These are phyloP conservation scores for Thamnaconus septentrionalis DNA, from an alignment of 2,113 vertebrate species.

Conservation along the genomic window DNA sequence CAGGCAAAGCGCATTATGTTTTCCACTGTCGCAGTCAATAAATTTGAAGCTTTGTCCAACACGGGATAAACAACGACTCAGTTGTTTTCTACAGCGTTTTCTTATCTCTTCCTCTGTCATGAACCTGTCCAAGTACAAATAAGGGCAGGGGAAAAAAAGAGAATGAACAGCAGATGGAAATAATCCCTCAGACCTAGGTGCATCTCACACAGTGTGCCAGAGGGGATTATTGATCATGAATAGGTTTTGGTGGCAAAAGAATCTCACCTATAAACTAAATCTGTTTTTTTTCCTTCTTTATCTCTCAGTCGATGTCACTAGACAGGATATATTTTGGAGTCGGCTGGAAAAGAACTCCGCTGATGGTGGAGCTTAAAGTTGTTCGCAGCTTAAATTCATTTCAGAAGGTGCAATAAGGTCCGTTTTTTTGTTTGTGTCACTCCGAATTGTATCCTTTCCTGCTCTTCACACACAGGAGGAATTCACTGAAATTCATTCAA, in stretches of 20 bases:
- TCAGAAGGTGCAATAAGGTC: no score
- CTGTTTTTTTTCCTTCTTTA: conserved; percentile 6
- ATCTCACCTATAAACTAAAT: conserved; percentile 25
- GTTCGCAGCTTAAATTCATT: no score
- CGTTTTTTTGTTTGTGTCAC: no score
- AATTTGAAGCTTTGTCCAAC: conserved; percentile 10
- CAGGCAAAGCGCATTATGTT: no score
- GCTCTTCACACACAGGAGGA: no score
- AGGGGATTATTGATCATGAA: conserved; percentile 49
- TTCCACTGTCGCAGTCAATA: no score
- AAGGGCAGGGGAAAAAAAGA: neutral
- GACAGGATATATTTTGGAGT: neutral
- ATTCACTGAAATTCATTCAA: no score
- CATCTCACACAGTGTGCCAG: conserved; percentile 15
- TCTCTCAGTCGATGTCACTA: conserved; percentile 6
- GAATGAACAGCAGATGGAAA: conserved; percentile 39
- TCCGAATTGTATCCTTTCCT: no score
- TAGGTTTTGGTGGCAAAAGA: conserved; percentile 39
- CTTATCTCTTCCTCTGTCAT: conserved; percentile 8
- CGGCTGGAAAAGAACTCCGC: no score
- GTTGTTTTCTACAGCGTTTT: conserved; percentile 15
- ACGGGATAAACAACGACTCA: conserved; percentile 22
- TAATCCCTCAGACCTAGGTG: conserved; percentile 39
- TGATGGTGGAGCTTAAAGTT: no score
- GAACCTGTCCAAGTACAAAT: conserved; percentile 29